A percentile compares a stretch with the other conserved stretches of the same genome.
phyloP scores from a whole-genome alignment of 2,113 vertebrate species.

The Clarias gariepinus region DNA sequence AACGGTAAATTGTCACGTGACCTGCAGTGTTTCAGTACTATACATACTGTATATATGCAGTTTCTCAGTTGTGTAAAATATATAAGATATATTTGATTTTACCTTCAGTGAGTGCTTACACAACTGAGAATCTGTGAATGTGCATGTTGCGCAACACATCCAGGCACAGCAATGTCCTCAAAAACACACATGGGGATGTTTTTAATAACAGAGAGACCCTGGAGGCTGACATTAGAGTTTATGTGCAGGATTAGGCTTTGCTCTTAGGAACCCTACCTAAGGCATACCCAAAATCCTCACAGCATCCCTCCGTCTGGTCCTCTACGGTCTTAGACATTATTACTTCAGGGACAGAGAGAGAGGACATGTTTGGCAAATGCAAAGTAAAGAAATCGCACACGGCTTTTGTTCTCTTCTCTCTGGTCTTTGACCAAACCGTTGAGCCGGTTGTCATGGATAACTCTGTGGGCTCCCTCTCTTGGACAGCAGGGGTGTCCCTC shows the following conservation, averaged over 20 bases:
- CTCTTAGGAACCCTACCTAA: constrained; percentile 19
- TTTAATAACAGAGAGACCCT: constrained; percentile 24
- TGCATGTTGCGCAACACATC: not conserved
- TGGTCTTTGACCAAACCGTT: constrained; percentile 68
- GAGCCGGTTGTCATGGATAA: constrained; percentile 80
- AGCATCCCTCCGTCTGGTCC: constrained; percentile 39
- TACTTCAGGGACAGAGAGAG: constrained; percentile 39
- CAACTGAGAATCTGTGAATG: not conserved
- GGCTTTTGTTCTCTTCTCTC: constrained; percentile 73
- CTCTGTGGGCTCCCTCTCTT: constrained; percentile 73
- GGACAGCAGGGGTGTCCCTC: constrained; percentile 71
- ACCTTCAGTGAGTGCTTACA: not conserved
- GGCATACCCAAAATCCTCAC: constrained; percentile 36
- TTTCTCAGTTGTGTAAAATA: too few relatives aligned
- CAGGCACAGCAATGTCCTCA: constrained; percentile 7
- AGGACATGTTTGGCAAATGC: constrained; percentile 66
- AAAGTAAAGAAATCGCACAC: constrained; percentile 68
- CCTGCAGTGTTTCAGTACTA: not conserved
- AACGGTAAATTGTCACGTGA: not conserved
- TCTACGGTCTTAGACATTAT: constrained; percentile 30
- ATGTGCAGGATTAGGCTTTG: constrained; percentile 29
- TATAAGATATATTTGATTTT: too few relatives aligned
- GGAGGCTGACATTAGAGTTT: constrained; percentile 14
- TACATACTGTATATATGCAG: not conserved
- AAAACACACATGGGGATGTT: constrained; percentile 16